A percentile compares a stretch with the other conserved stretches of the same genome.
phyloP scores from a whole-genome alignment of 2,888 invertebrate genomes.

The Beris morrisii region DNA sequence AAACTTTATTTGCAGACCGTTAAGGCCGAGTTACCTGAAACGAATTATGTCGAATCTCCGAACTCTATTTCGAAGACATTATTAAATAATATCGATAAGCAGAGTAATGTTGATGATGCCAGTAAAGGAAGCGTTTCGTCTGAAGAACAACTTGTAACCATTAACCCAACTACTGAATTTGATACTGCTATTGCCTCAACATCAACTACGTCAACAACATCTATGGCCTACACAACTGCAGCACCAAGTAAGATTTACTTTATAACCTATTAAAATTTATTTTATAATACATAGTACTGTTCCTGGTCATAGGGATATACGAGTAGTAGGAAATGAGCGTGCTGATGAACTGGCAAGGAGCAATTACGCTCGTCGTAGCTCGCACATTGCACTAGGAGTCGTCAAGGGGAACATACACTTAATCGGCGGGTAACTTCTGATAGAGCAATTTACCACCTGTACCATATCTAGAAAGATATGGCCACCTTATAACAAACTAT shows the following conservation, averaged over 20 bases:
- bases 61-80: constrained; percentile 51
- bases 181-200: constrained; percentile 55
- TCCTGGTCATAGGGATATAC: too few relatives aligned
- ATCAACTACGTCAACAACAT: constrained; percentile 61
- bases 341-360: too few relatives aligned
- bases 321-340: too few relatives aligned
- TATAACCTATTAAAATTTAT: not conserved
- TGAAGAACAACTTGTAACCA: constrained; percentile 54
- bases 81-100: constrained; percentile 54
- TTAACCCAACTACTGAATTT: constrained; percentile 58
- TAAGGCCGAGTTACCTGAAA: constrained; percentile 48
- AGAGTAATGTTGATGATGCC: constrained; percentile 52
- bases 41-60: constrained; percentile 55
- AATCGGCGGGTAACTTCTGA: too few relatives aligned
- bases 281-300: not conserved
- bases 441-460: too few relatives aligned
- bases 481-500: too few relatives aligned
- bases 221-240: constrained; percentile 63
- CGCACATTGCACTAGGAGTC: too few relatives aligned
- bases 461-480: too few relatives aligned
- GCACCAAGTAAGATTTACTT: constrained; percentile 59
- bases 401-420: too few relatives aligned
- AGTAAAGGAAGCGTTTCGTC: constrained; percentile 46
- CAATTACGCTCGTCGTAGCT: too few relatives aligned
- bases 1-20: constrained; percentile 9